These are phyloP conservation scores for Sycophaga agraensis DNA, from an alignment of 1,140 invertebrate genomes.

Conservation along the genomic window DNA sequence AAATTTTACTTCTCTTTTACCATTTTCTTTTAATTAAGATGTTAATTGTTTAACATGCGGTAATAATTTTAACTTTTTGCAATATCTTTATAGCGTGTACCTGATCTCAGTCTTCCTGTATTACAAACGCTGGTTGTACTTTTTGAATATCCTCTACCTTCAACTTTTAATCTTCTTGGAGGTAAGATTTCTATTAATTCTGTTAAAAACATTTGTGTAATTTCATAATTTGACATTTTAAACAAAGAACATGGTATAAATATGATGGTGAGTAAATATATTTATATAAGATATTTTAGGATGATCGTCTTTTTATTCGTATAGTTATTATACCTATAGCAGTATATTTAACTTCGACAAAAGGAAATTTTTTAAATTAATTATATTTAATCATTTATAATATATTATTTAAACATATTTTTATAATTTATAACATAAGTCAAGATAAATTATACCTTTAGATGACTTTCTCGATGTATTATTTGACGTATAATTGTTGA, in stretches of 20 bases:
- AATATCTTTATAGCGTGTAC: not conserved
- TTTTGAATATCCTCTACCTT: not conserved
- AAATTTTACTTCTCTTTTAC: not conserved
- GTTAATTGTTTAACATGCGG: not conserved
- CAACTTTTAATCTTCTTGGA: not conserved
- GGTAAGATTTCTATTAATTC: not conserved
- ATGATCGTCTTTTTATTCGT: too few species aligned
- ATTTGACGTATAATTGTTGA: conserved; percentile 26
- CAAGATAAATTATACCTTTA: too few species aligned
- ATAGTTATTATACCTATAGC: too few species aligned
- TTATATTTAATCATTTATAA: not conserved
- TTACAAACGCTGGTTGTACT: not conserved
- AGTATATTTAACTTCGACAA: too few species aligned
- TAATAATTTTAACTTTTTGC: not conserved
- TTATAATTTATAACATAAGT: too few species aligned
- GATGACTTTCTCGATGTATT: conserved; percentile 42
- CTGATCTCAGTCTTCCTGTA: conserved; percentile 3
- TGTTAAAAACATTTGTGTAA: not conserved
- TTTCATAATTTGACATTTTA: not conserved
- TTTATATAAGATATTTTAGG: too few species aligned
- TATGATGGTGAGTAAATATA: too few species aligned
- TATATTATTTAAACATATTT: too few species aligned
- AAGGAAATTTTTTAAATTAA: not conserved
- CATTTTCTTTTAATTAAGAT: not conserved
- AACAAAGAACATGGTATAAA: not conserved